Conservation (phyloP, 2,888 invertebrate genomes). For the Leptinotarsa haldemani region DNA sequence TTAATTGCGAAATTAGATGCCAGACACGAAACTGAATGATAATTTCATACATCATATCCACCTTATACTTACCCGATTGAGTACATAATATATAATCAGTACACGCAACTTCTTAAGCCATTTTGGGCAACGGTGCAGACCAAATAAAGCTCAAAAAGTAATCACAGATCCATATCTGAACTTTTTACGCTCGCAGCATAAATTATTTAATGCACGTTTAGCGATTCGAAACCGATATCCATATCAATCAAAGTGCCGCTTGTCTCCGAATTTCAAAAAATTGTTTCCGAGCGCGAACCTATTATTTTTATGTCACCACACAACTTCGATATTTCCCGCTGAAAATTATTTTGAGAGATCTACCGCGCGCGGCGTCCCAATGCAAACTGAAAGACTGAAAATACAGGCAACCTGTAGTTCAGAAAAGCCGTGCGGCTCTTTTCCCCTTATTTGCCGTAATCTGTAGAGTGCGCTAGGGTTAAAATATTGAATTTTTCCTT, state of each 20-base stretch:
- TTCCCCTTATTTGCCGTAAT: conserved; percentile 2
- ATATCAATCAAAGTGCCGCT: background rate
- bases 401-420: conserved; percentile 39
- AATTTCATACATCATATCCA: background rate
- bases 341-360: conserved; percentile 22
- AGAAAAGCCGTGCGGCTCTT: conserved; percentile 4
- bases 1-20: too few species aligned
- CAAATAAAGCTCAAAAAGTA: background rate
- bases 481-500: background rate
- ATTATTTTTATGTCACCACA: background rate
- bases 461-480: conserved; percentile 9
- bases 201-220: background rate
- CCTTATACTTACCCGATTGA: background rate
- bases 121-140: background rate
- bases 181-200: conserved; percentile 4
- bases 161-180: background rate
- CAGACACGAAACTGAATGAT: too few species aligned
- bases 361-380: conserved; percentile 30
- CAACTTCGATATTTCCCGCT: conserved; percentile 23
- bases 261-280: background rate
- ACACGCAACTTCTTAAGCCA: background rate
- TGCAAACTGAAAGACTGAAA: conserved; percentile 35
- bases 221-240: background rate
- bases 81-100: background rate
- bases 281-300: background rate